Percentiles rank a stretch among this genome's conserved stretches.
Conservation (phyloP, 1,140 invertebrate species). For the Rhynchophorus ferrugineus region DNA sequence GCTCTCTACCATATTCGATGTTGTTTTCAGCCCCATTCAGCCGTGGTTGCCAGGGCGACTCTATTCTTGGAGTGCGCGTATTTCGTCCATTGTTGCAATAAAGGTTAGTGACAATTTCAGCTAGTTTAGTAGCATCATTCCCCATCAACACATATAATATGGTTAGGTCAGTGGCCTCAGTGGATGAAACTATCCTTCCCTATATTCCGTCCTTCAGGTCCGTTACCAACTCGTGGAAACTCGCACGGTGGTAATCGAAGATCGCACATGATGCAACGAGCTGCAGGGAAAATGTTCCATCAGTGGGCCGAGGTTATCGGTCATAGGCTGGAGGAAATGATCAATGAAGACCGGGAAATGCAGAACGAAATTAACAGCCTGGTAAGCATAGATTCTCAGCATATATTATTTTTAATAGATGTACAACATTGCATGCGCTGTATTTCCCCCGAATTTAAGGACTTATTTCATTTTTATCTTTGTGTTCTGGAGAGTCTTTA, state of each 20-base stretch:
- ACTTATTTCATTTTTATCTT: too few species aligned
- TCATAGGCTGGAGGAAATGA: slow-evolving; percentile 75
- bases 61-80: slow-evolving; percentile 91
- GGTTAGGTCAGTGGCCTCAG: slow-evolving; percentile 72
- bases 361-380: slow-evolving; percentile 60
- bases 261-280: slow-evolving; percentile 76
- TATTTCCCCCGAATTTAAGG: too few species aligned
- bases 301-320: slow-evolving; percentile 92
- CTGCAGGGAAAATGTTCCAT: slow-evolving; percentile 94
- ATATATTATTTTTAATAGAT: too few species aligned
- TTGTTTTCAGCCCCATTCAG: slow-evolving; percentile 76
- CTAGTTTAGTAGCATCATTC: background rate
- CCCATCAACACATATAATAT: too few species aligned
- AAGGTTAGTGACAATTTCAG: slow-evolving; percentile 50
- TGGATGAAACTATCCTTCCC: slow-evolving; percentile 89
- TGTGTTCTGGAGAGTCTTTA: too few species aligned
- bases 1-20: background rate
- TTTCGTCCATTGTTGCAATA: slow-evolving; percentile 95
- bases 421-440: too few species aligned
- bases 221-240: slow-evolving; percentile 41
- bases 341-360: slow-evolving; percentile 66
- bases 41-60: slow-evolving; percentile 82
- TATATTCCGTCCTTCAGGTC: slow-evolving; percentile 68
- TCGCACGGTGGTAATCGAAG: slow-evolving; percentile 53
- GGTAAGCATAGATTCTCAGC: slow-evolving; percentile 25